Base-by-base conservation (phyloP, 2,888 invertebrate species). In the Cantharis rustica region DNA sequence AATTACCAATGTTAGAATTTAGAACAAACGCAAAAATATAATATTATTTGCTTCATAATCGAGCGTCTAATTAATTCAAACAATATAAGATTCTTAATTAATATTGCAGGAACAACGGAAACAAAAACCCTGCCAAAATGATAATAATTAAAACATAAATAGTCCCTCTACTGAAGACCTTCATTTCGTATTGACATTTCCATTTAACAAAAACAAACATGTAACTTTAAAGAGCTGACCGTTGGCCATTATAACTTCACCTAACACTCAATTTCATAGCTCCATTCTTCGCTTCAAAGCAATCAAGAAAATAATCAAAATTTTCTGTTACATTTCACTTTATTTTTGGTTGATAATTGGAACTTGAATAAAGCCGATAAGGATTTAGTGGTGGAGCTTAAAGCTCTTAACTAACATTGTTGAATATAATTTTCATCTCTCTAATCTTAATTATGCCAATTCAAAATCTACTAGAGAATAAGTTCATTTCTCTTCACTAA, bases 141-240 rank as follows among this genome's bases (percentile, higher is more conserved):
- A 31, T 73, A 68, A 76, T 76, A 76, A 76, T 76, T 76, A 76
- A 71, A 73, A 76, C 69, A 26, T 73, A 61, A 20, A 71, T 27
- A 16, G 73, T 72, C 62, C 16, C 73, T 26, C 20, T 27, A 70
- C n/a, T 68, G 61, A 73, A 73, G 73, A 68, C 76, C 73, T 76
- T 68, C 72, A 73, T 76, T 72, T 64, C 68, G 66, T 73, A 72
- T 74, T 79, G 77, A 79, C 79, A 75, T 77, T 77, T 79, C 79
- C 75, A 77, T 79, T 79, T 79, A 73, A 72, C 68, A 75, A 72
- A 76, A 73, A 79, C 79, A 77, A 77, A 79, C 68, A 75, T 73
- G 66, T 68, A 72, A 73, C 75, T 75, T 76, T 61, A 61, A 62
- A 69, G 68, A 71, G 71, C 75, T 75, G 75, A 77, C 77, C 77